Percentiles rank a stretch among this genome's conserved stretches.
phyloP scores from a whole-genome alignment of 2,888 invertebrate genomes.

The Habroteleia sp. region DNA sequence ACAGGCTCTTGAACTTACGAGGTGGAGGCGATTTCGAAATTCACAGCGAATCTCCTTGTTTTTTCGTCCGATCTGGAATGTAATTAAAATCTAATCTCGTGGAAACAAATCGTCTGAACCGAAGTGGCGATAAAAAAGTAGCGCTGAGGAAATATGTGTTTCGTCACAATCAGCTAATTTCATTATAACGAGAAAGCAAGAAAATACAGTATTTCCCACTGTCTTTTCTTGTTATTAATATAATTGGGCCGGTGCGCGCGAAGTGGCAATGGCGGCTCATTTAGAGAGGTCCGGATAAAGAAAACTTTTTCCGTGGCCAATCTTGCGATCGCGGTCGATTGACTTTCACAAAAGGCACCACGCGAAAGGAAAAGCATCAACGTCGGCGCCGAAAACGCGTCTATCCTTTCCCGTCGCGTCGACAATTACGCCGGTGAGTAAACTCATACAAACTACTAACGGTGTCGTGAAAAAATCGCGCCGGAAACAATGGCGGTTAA shows the following conservation, averaged over 20 bases:
- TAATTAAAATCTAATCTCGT: conserved; percentile 31
- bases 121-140: conserved; percentile 28
- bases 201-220: conserved; percentile 54
- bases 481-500: conserved; percentile 50
- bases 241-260: conserved; percentile 67
- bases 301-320: conserved; percentile 52
- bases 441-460: conserved; percentile 22
- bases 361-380: conserved; percentile 53
- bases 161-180: conserved; percentile 57
- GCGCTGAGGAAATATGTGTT: conserved; percentile 44
- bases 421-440: conserved; percentile 38
- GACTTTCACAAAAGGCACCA: conserved; percentile 54
- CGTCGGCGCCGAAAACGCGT: conserved; percentile 40
- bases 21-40: conserved; percentile 1
- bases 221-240: conserved; percentile 68
- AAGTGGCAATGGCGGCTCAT: conserved; percentile 33
- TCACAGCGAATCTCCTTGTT: not conserved
- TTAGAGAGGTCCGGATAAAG: conserved; percentile 35
- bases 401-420: conserved; percentile 25
- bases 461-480: conserved; percentile 51
- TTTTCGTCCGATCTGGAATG: conserved; percentile 1
- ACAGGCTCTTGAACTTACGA: not conserved
- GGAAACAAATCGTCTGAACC: conserved; percentile 38
- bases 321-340: conserved; percentile 43
- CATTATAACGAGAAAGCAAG: conserved; percentile 54